Evolutionary conservation across 2,797 vertebrate species (phyloP), one percentile per base, ranked within the genome.

Genomic region (Oreortyx pictus): DNA sequence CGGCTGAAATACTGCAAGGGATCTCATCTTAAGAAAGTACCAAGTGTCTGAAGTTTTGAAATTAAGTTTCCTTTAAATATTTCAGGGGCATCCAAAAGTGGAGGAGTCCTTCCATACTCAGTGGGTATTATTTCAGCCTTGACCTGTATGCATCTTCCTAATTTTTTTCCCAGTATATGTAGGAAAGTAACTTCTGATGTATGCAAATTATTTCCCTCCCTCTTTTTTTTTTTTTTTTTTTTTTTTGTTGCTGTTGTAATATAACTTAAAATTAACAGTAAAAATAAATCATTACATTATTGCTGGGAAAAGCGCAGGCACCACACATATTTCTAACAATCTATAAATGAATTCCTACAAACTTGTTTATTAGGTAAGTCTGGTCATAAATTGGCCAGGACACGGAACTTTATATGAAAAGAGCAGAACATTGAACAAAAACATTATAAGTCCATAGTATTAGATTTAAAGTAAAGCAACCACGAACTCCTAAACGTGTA

Each of bases 261-360:
- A 70, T 25, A 88, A 35, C n/a, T 90, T 54, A 66, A 94, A 92
- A 86, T 90, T 65, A 88, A 85, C 46, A 41, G 23, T 75, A 72
- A 90, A 92, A 96, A 70, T 86, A 84, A 94, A 70, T 65, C 27
- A 78, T 86, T 86, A 80, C 31, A 44, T 91, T 95, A 82, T 68
- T 83, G 44, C 66, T 56, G 52, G 67, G 70, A 89, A 78, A 93
- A 92, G 31, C 66, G 44, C 84, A 94, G 93, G 94, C 94, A 94
- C 92, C 93, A 83, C 82, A 94, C 65, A 41, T 95, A 94, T 95
- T 90, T 88, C 91, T 94, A 96, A 86, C 91, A 93, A 94, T 94
- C 96, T 93, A 95, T 96, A 96, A 97, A 96, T 87, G 73, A 83
- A 88, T 96, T 96, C 85, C 88, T 96, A 93, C 93, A 89, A 92